Evolutionary conservation across 2,797 vertebrate species (phyloP), one percentile per base, ranked within the genome.

Genomic region (Leucoraja ocellata): DNA sequence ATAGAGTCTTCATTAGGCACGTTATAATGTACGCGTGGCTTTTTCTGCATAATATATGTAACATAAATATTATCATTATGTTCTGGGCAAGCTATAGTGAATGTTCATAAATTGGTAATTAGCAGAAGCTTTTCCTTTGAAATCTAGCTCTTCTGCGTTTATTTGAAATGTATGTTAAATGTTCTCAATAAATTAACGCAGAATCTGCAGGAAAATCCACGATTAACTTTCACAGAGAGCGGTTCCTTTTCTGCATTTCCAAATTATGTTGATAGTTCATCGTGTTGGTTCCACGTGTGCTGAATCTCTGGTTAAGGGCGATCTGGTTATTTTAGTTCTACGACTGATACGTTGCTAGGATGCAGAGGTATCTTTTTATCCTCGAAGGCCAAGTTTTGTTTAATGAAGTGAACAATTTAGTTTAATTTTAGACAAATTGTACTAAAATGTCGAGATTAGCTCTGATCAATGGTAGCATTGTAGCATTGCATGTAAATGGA

Each of bases 231-330:
- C 10, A 68, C 68, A 74, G 90, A 91, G 90, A 39, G 90, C 71
- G 54, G 84, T 16, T 86, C 16, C 83, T 14, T 63, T n/a, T 63
- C n/a, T 7, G 58, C 32, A n/a, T 63, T 58, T n/a, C 58, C 58
- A 65, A 58, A 36, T 88, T 65, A 88, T 88, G 84, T 88, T 88
- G 84, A 65, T n/a, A 88, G 61, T 88, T 32, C 63, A 88, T 63
- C 32, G 16, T 88, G 83, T 61, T 65, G 28, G 63, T 86, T 58
- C 54, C 58, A 61, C 16, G 28, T 32, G 5, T 86, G 61, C 63
- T 54, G 36, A 58, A 76, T n/a, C 11, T 28, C 7, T 92, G 71
- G 71, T 73, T 76, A 14, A 74, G 23, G 68, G 2, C 6, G 36
- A 68, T 21, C 39, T 92, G 68, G 5, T 92, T 5, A 10, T 54